These are phyloP conservation scores for Lichenostomus cassidix DNA, from an alignment of 2,113 vertebrate species.

Conservation along the genomic window DNA sequence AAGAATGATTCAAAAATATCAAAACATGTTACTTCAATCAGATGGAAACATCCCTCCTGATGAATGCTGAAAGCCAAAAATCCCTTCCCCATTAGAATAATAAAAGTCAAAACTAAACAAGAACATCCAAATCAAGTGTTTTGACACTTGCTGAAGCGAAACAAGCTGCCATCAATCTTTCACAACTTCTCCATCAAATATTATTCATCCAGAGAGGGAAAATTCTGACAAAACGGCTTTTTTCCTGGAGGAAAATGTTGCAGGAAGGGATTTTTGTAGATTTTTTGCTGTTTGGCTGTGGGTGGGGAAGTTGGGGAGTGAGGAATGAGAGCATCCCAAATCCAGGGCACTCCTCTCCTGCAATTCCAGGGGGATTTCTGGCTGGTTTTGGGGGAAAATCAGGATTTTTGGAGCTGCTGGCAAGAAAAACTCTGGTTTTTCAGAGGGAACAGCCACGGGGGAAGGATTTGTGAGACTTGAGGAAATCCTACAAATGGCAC, in stretches of 20 bases:
- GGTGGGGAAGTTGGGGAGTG: not conserved
- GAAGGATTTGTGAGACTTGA: no score
- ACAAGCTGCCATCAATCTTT: not conserved
- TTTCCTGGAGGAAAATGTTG: not conserved
- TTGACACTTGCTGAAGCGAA: constrained; percentile 35
- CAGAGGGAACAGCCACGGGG: no score
- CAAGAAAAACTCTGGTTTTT: no score
- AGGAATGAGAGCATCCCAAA: not conserved
- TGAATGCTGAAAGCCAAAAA: constrained; percentile 19
- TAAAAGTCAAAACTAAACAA: constrained; percentile 55
- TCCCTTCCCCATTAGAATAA: constrained; percentile 9
- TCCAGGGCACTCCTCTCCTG: no score
- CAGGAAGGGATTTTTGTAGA: not conserved
- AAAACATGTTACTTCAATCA: not conserved
- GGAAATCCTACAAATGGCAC: no score
- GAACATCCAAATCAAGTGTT: constrained; percentile 47
- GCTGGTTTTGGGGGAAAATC: not conserved
- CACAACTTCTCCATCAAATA: constrained; percentile 43
- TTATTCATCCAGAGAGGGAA: not conserved
- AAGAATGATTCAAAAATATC: not conserved
- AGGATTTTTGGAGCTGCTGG: no score
- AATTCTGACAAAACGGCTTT: not conserved
- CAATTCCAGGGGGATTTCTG: not conserved
- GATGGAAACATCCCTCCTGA: not conserved
- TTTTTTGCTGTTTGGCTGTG: not conserved